Base-by-base conservation (phyloP, 2,797 vertebrate species). In the Pelochelys cantorii region DNA sequence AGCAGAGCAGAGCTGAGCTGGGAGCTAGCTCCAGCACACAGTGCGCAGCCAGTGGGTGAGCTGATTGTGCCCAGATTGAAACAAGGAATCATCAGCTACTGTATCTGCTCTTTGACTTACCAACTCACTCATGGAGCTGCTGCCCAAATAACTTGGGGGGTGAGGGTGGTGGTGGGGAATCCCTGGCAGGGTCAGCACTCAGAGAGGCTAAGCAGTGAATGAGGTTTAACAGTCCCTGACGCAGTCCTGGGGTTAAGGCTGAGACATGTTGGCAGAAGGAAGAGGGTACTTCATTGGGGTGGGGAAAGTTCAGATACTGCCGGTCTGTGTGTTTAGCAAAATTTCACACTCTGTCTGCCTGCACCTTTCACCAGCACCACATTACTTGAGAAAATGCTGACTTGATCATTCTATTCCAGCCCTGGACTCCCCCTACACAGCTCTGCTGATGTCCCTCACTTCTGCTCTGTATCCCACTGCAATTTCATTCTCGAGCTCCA, bases 121-220 rank as follows among this genome's bases (percentile, higher is more conserved):
- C 65, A 34, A 8, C 65, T 11, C 15, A 34, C 65, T 23, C 34
- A 22, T 34, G 18, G n/a, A 37, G 23, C 57, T 60, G 57, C 57
- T 60, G 57, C 57, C 57, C 57, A 60, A 25, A 60, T 27, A 60
- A 25, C 57, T 37, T 4, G 15, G n/a, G 27, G 27, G 27, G 29
- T 6, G 4, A 10, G n/a, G 11, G 4, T 8, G 10, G 60, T 1
- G 2, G 62, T 18, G 7, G 5, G n/a, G 18, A 5, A 34, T n/a
- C n/a, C 15, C 29, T 68, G 17, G 31, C 17, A 68, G 65, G 10
- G 5, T 5, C 31, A n/a, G n/a, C n/a, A 18, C 9, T 5, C 65
- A 34, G 18, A n/a, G 15, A 65, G n/a, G n/a, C 65, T 34, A 34
- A 68, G 17, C n/a, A 34, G 14, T 68, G n/a, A 68, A 34, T 11